Percentiles rank a stretch among this genome's conserved stretches.
Evolutionary conservation across 2,888 invertebrate species (phyloP).

Genomic region (Ferrisia virgata): DNA sequence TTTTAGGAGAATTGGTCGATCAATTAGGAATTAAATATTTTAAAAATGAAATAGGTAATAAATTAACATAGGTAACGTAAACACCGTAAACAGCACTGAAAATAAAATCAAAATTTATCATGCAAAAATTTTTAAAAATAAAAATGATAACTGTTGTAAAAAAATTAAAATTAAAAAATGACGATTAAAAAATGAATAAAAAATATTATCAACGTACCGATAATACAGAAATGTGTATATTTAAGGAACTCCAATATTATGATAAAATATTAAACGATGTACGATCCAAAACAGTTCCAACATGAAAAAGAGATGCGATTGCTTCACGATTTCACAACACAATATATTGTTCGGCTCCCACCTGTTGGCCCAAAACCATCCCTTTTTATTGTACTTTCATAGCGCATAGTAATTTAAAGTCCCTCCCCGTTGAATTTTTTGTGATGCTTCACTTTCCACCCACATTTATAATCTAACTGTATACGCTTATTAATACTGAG

Average conservation of each 20-base stretch:
- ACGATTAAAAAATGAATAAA: neutral
- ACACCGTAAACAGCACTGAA: no score
- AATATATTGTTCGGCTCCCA: constrained; percentile 39
- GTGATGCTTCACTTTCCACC: constrained; percentile 21
- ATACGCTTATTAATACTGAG: neutral
- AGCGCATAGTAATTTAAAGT: constrained; percentile 33
- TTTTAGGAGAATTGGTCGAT: no score
- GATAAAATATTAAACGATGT: constrained; percentile 28
- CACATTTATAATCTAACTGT: constrained; percentile 7
- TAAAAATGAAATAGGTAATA: no score
- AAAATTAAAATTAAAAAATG: neutral
- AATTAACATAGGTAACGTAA: no score
- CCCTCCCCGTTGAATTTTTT: constrained; percentile 28
- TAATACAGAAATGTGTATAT: neutral
- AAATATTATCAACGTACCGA: constrained; percentile 19
- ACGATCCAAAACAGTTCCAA: constrained; percentile 37
- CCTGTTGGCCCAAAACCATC: constrained; percentile 38
- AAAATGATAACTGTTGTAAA: neutral
- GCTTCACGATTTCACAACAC: constrained; percentile 37
- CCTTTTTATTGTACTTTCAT: constrained; percentile 24
- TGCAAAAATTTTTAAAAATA: neutral
- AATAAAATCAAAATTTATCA: no score
- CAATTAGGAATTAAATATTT: no score
- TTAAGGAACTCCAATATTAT: constrained; percentile 5
- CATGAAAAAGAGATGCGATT: constrained; percentile 38